These are phyloP conservation scores for Stomatorhinus walkeri DNA, from an alignment of 2,797 vertebrate species.

Conservation along the genomic window DNA sequence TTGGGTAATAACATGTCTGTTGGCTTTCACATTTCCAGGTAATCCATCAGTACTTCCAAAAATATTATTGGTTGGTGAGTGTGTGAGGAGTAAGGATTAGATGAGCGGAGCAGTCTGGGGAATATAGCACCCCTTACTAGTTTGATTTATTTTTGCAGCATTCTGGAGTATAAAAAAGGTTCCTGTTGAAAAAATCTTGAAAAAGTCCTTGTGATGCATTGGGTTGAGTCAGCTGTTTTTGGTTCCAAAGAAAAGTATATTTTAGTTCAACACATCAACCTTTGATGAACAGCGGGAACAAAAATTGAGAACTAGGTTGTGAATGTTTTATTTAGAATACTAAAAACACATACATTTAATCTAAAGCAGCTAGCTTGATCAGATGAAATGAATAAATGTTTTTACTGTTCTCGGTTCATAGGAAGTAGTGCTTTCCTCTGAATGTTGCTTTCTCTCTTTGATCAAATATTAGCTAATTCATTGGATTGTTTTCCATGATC, in stretches of 20 bases:
- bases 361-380: not conserved
- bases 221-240: not conserved
- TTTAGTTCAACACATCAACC: not conserved
- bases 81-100: not conserved
- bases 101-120: not conserved
- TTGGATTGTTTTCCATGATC: not conserved
- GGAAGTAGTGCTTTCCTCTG: not conserved
- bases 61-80: not conserved
- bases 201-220: not conserved
- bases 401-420: not conserved
- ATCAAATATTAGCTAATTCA: not conserved
- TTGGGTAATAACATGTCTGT: not conserved
- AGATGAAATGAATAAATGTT: not conserved
- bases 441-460: not conserved
- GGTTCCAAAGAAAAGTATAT: not conserved
- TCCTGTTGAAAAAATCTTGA: not conserved
- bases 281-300: not conserved
- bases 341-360: not conserved
- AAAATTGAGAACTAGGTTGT: not conserved
- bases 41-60: not conserved
- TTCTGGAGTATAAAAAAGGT: not conserved
- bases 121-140: not conserved
- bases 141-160: not conserved
- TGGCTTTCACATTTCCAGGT: not conserved
- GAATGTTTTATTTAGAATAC: not conserved